Percentiles rank a stretch among this genome's conserved stretches.
phyloP scores from a whole-genome alignment of 2,113 vertebrate species.

The Myocastor coypus region DNA sequence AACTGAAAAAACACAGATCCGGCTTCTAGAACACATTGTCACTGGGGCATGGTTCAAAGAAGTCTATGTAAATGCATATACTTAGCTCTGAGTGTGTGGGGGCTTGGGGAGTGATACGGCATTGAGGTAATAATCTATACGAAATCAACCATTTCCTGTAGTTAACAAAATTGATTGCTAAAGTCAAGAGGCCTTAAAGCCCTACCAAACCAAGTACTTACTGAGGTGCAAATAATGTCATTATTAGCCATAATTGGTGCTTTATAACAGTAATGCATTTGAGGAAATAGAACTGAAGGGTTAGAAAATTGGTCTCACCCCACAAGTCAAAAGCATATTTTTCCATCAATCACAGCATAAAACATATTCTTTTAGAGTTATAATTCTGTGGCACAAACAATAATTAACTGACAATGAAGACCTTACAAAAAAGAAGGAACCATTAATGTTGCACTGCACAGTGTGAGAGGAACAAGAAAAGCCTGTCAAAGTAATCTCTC shows the following conservation, averaged over 20 bases:
- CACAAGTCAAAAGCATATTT: slow-evolving; percentile 26
- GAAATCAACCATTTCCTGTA: slow-evolving; percentile 69
- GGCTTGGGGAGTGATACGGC: slow-evolving; percentile 68
- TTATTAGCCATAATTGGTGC: slow-evolving; percentile 61
- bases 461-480: background rate
- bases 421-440: slow-evolving; percentile 52
- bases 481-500: background rate
- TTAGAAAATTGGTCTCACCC: slow-evolving; percentile 62
- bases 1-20: slow-evolving; percentile 37
- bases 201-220: slow-evolving; percentile 76
- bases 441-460: background rate
- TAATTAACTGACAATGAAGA: slow-evolving; percentile 61
- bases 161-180: slow-evolving; percentile 75
- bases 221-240: slow-evolving; percentile 60
- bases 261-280: slow-evolving; percentile 60
- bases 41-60: slow-evolving; percentile 63
- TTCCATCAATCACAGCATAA: slow-evolving; percentile 60
- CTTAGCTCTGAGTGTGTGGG: slow-evolving; percentile 19
- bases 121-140: slow-evolving; percentile 76
- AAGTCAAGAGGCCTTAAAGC: slow-evolving; percentile 75
- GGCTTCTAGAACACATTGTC: slow-evolving; percentile 3
- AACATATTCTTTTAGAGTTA: slow-evolving; percentile 70
- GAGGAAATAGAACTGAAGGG: slow-evolving; percentile 70
- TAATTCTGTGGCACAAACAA: slow-evolving; percentile 65
- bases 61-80: slow-evolving; percentile 21